Base-by-base conservation (phyloP, 1,140 invertebrate genomes). In the Schlechtendalia chinensis region DNA sequence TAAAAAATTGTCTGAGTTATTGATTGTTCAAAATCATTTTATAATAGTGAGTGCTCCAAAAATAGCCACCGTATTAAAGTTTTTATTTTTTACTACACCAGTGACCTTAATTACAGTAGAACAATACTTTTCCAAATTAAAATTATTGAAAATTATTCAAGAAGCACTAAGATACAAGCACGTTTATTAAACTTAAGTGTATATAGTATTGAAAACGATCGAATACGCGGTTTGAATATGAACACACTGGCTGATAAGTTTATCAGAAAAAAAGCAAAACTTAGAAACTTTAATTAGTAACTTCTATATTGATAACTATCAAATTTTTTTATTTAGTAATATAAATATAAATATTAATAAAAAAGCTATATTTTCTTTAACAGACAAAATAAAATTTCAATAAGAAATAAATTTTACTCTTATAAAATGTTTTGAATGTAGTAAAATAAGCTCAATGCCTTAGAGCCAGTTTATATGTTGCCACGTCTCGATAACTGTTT, bases 181-280 rank as follows among this genome's bases (percentile, higher is more conserved):
- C 22, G 56, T 58, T 58, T 58, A 58, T 58, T n/a, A 58, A n/a
- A 58, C n/a, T 58, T 58, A 22, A 58, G 56, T 58, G 56, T 58
- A 58, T 22, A 22, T 19, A 24, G 56, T 58, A 58, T 58, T 58
- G n/a, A n/a, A n/a, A n/a, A n/a, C n/a, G n/a, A n/a, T n/a, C n/a
- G n/a, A 58, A 58, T 58, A 0, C 56, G n/a, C n/a, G 22, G 56
- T 24, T 58, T 58, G 22, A n/a, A 58, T 58, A 58, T 58, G 22
- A 58, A 58, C 8, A 58, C 22, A 10, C 11, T 24, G 4, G 19
- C 22, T 58, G 53, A 54, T 6, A 54, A 54, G 8, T 54, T 54
- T 54, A 19, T 19, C 8, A 5, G 19, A 5, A 54, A 54, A 54
- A 54, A 54, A 19, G 53, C 53, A 19, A 54, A 5, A 54, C n/a